Evolutionary conservation across 2,113 vertebrate genomes (phyloP).

Genomic region (Orcinus orca): DNA sequence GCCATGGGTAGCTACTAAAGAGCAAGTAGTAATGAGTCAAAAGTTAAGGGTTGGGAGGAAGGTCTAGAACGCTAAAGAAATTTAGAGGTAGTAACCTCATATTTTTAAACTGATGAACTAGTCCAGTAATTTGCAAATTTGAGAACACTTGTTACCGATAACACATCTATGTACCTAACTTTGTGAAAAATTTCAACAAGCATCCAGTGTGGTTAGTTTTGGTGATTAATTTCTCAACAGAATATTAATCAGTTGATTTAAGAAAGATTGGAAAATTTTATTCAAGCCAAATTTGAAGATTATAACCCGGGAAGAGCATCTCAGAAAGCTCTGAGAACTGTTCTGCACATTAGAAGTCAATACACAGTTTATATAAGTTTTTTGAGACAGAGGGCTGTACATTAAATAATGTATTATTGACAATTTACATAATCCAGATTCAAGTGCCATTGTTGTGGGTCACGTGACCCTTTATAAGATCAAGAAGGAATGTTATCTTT

Average conservation of each 20-base stretch:
- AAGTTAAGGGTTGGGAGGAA: accelerated
- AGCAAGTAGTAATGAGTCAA: background rate
- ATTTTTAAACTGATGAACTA: background rate
- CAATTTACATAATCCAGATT: background rate
- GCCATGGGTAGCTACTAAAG: background rate
- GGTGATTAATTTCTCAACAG: background rate
- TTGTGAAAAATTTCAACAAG: background rate
- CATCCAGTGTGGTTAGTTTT: background rate
- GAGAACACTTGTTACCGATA: background rate
- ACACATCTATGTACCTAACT: background rate
- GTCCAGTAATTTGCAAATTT: background rate
- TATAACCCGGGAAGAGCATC: background rate
- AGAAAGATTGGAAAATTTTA: background rate
- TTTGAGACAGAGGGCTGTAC: background rate
- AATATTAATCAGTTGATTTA: background rate
- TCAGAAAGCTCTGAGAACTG: background rate
- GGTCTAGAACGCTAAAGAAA: background rate
- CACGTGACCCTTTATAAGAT: background rate
- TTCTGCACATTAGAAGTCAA: background rate
- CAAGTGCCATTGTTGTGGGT: background rate
- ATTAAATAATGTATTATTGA: background rate
- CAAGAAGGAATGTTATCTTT: background rate
- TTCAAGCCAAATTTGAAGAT: background rate
- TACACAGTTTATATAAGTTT: background rate
- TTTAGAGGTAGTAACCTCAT: background rate